Conservation (phyloP, 2,888 invertebrate genomes). For the Dryococelus australis region DNA sequence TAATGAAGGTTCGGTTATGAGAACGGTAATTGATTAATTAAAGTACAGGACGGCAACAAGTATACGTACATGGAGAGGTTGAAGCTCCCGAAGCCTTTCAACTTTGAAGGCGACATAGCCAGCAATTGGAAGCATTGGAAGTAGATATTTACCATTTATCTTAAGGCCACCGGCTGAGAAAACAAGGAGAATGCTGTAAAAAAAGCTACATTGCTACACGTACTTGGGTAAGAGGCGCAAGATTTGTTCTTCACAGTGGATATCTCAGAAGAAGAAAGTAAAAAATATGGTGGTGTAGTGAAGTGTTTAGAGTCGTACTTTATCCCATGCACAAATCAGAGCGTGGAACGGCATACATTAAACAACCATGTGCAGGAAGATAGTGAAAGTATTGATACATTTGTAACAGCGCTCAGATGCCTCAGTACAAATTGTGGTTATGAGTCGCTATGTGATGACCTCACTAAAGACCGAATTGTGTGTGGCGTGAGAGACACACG, state of each 20-base stretch:
- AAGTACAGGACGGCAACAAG: too few species aligned
- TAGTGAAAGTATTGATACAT: background rate
- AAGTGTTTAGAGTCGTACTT: background rate
- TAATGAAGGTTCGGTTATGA: too few species aligned
- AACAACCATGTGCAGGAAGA: background rate
- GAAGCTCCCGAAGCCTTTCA: background rate
- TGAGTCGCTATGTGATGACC: background rate
- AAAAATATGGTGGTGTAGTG: background rate
- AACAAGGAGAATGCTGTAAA: background rate
- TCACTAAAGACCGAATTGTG: background rate
- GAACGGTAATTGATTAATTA: too few species aligned
- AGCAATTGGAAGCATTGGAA: background rate
- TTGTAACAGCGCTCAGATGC: background rate
- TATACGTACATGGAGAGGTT: background rate
- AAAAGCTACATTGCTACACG: background rate
- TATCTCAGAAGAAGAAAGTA: background rate
- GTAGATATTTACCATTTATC: background rate
- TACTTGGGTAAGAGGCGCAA: background rate
- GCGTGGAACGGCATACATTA: background rate
- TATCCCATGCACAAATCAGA: background rate
- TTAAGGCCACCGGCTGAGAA: background rate
- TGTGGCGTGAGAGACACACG: background rate
- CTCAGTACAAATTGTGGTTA: background rate
- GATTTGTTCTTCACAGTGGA: background rate
- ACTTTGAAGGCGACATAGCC: background rate